Base-by-base conservation (phyloP, 1,140 invertebrate genomes). In the Oncopodura yosiiana region DNA sequence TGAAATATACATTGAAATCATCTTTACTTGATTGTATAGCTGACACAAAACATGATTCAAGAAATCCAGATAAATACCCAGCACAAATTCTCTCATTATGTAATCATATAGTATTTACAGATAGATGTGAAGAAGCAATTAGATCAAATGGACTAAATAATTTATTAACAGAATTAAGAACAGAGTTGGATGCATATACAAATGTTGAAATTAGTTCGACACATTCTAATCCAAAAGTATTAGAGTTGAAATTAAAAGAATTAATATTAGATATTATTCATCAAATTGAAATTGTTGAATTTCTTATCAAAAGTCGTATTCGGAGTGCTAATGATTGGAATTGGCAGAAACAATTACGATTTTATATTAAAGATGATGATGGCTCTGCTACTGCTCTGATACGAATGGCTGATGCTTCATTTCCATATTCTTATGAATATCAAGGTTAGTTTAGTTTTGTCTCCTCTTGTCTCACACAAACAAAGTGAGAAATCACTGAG, bases 351-450 rank as follows among this genome's bases (percentile, higher is more conserved):
- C 93, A 97, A 71, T 73, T 99, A n/a, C 80, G 92, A 54, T 73
- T 71, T 65, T 77, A 76, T 63, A 39, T 73, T 81, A 60, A 64
- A 3, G 65, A 68, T 38, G n/a, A n/a, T n/a, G 69, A 74, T 51
- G 69, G 66, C 14, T 55, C 55, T 14, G 61, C 60, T 49, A 53
- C 19, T n/a, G 58, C 56, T 9, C 63, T 72, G 3, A 75, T 79
- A 42, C 65, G 66, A 58, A 82, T 83, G 82, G 94, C 87, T 3
- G 84, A 91, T 69, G 87, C 93, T 3, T 80, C 91, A 73, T 94
- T 98, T 74, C 76, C 84, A 29, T 99, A 99, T 69, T 87, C 91
- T 6, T 99, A 92, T 71, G 96, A 99, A 34, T n/a, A n/a, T n/a
- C n/a, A n/a, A n/a, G n/a, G n/a, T n/a, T n/a, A n/a, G n/a, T n/a